Evolutionary conservation across 2,113 vertebrate species (phyloP), one percentile per base, ranked within the genome.

Genomic region (Penelope pileata): DNA sequence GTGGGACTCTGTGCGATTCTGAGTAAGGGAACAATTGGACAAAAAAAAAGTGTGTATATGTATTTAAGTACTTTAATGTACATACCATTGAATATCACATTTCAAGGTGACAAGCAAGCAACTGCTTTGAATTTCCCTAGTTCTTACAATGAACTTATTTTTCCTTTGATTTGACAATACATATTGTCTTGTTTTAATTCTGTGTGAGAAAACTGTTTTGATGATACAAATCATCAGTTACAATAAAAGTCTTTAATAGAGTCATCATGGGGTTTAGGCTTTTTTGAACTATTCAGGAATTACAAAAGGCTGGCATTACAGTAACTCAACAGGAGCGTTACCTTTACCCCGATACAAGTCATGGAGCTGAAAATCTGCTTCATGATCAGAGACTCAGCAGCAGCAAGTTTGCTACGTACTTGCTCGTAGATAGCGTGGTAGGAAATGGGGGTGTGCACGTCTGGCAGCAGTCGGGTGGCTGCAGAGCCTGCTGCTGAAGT

Each of bases 221-320:
- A 90, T 90, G 90, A 43, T 91, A 54, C 59, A 67, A 92, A 53
- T 83, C 59, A 86, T 67, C 32, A 70, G 29, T 53, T 92, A 56
- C 69, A 54, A 27, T 74, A 50, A 90, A 79, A 88, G 36, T 75
- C 86, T 89, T 90, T 72, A 43, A 11, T 68, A 40, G 82, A 68
- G 58, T 88, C 80, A n/a, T 58, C 62, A 1, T 64, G 58, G 45
- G 66, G 40, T 24, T 92, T 73, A 63, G 38, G 7, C 1, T 80
- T 95, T 86, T 90, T 94, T 88, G 50, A 90, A 70, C 47, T 54
- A 27, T 77, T 94, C 16, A 60, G 68, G 60, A 83, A 74, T 67
- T 51, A 77, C 54, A 62, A 66, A 85, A 82, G 89, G n/a, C 69
- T 87, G 81, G 60, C 86, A 32, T 83, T 66, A 50, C 73, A 82